Conservation (phyloP, 2,888 invertebrate genomes). For the Rhagonycha lutea region DNA sequence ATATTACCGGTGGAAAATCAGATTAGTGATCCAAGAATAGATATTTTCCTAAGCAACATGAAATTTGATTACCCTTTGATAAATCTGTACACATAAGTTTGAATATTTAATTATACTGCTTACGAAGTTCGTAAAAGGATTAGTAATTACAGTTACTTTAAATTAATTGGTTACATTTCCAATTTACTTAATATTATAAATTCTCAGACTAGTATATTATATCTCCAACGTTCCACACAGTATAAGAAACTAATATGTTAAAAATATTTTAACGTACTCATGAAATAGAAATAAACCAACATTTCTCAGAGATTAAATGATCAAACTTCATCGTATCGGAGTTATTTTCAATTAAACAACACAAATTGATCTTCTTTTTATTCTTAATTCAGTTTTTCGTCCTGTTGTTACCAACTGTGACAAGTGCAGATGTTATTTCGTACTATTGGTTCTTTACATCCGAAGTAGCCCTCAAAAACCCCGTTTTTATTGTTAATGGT, state of each 20-base stretch:
- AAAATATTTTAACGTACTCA: too few relatives aligned
- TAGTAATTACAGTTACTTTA: neutral
- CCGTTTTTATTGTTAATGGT: too few relatives aligned
- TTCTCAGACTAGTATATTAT: neutral
- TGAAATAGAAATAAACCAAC: too few relatives aligned
- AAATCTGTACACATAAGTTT: neutral
- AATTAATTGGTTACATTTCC: neutral
- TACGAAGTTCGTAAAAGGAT: neutral
- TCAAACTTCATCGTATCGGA: too few relatives aligned
- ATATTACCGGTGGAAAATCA: neutral
- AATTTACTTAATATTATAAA: neutral
- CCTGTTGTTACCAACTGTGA: too few relatives aligned
- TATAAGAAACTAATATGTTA: neutral
- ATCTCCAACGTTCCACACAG: neutral
- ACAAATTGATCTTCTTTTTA: too few relatives aligned
- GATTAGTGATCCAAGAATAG: neutral
- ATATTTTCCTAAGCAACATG: neutral
- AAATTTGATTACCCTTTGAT: neutral
- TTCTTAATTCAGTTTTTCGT: too few relatives aligned
- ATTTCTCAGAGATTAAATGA: too few relatives aligned
- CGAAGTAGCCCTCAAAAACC: too few relatives aligned
- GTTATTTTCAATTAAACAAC: too few relatives aligned
- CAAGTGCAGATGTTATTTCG: too few relatives aligned
- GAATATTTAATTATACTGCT: neutral
- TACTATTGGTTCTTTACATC: too few relatives aligned